Conservation (phyloP, 1,140 invertebrate species). For the Drosophila athabasca region DNA sequence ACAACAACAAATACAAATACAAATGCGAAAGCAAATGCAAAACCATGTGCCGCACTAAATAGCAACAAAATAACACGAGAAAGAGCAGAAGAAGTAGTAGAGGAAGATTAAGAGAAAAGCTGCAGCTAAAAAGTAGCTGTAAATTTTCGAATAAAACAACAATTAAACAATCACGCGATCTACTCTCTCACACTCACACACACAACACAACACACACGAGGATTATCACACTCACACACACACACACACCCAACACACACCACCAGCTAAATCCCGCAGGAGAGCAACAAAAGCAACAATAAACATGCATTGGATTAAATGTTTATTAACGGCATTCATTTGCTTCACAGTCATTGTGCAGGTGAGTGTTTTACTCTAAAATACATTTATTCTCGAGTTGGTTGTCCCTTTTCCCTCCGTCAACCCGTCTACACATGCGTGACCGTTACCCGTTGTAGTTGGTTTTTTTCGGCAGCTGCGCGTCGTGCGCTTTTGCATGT, state of each 20-base stretch:
- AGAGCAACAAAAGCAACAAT: conserved; percentile 46
- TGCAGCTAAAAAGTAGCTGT: too few species aligned
- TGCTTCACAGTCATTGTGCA: conserved; percentile 77
- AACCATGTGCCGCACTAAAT: too few species aligned
- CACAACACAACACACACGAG: conserved; percentile 27
- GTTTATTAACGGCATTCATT: conserved; percentile 80
- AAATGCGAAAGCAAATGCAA: not conserved
- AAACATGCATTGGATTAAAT: conserved; percentile 83
- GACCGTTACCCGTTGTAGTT: conserved; percentile 16
- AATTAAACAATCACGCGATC: conserved; percentile 43
- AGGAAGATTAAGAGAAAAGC: too few species aligned
- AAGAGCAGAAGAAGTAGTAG: too few species aligned
- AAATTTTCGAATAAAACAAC: conserved; percentile 40
- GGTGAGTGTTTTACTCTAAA: conserved; percentile 63
- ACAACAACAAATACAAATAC: not conserved
- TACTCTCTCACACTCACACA: conserved; percentile 2
- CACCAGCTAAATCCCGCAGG: conserved; percentile 28
- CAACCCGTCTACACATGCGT: conserved; percentile 34
- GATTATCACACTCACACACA: conserved; percentile 72
- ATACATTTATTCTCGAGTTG: conserved; percentile 13
- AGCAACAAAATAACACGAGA: too few species aligned
- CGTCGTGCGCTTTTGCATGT: conserved; percentile 1
- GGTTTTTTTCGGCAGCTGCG: conserved; percentile 45
- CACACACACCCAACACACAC: conserved; percentile 43
- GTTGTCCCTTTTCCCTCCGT: conserved; percentile 34